Conservation (phyloP, 1,140 invertebrate genomes). For the Leptopilina clavipes region DNA sequence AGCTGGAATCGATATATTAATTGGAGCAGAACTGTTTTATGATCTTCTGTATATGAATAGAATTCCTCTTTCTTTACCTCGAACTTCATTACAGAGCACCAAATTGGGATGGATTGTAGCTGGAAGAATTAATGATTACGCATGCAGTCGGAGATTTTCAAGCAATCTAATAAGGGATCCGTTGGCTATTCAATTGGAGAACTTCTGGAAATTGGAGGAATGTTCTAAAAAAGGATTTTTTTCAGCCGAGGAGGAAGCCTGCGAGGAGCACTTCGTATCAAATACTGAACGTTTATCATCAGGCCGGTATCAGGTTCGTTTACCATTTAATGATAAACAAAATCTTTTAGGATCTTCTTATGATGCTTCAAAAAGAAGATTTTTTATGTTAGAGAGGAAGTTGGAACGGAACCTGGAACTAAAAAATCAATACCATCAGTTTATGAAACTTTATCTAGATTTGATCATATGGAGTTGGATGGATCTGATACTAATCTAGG, state of each 20-base stretch:
- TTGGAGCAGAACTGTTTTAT: neutral
- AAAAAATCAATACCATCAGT: neutral
- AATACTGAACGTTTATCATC: neutral
- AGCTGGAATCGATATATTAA: neutral
- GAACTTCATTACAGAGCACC: constrained; percentile 38
- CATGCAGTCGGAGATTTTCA: constrained; percentile 24
- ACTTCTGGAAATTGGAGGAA: neutral
- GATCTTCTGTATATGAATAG: constrained; percentile 34
- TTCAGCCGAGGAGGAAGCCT: neutral
- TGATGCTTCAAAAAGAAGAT: neutral
- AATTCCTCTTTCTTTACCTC: constrained; percentile 32
- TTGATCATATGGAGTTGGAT: neutral
- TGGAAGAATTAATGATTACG: neutral
- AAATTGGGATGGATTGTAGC: constrained; percentile 37
- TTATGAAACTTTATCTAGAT: neutral
- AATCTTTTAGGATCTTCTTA: neutral
- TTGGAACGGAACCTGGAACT: neutral
- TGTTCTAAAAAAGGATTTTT: neutral
- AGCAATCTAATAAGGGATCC: constrained; percentile 35
- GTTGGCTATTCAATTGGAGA: neutral
- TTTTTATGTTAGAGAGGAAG: constrained; percentile 4
- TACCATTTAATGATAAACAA: neutral
- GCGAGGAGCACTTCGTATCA: neutral
- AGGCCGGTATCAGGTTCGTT: constrained; percentile 27
- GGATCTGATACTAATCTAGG: neutral